Evolutionary conservation across 2,113 vertebrate species (phyloP), one percentile per base, ranked within the genome.

Genomic region (Geococcyx californianus): DNA sequence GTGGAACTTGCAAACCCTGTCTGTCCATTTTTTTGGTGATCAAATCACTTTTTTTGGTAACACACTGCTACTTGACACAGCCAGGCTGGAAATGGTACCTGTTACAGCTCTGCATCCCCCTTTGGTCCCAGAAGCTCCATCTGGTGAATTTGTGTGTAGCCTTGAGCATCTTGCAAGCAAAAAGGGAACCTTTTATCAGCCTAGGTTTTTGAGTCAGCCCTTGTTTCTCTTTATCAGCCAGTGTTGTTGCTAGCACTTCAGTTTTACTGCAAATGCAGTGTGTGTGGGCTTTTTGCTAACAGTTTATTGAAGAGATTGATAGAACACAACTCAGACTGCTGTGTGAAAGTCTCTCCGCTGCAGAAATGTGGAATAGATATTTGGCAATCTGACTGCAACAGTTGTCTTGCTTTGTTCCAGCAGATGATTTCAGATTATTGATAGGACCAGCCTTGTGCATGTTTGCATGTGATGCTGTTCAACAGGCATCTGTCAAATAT

Each of bases 241-340:
- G 54, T 95, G 94, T 96, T 96, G 90, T 92, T 97, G 94, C 97
- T 97, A 90, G 68, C 94, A 16, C 93, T 90, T 93, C 82, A 73
- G 93, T 90, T 69, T 87, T 94, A 9, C 78, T 94, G 80, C 94
- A 92, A 81, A 93, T 79, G 91, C 62, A 86, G 62, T n/a, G 70
- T 86, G 86, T 95, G 97, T 94, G 88, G 89, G 95, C 89, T 98
- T 97, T 93, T 24, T 94, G 70, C 45, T 87, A 96, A 74, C 38
- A 88, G 73, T 94, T 96, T 94, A 91, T 79, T 97, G 87, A 88
- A 82, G 84, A 93, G 94, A 91, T 73, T 89, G 83, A 75, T 92
- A 49, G 47, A 49, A 49, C 20, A 92, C 66, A 75, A 91, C 83
- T 94, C 86, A 92, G 79, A 54, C 45, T 86, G 25, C 69, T 82